Evolutionary conservation across 2,888 invertebrate genomes (phyloP), one percentile per base, ranked within the genome.

Genomic region (Philopedon plagiatum): DNA sequence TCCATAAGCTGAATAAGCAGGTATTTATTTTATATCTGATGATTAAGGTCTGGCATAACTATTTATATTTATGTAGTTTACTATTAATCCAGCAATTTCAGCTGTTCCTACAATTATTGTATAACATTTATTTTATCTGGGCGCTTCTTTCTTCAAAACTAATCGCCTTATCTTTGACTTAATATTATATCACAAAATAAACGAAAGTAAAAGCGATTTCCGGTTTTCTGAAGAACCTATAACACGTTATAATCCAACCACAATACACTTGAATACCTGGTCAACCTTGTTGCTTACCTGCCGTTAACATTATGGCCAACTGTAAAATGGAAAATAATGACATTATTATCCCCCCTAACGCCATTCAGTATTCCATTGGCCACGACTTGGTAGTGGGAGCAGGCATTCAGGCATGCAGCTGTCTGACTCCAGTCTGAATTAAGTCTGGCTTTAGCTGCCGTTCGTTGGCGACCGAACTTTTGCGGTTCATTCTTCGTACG

Each of bases 281-380:
- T 72, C 72, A 72, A 56, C 71, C 71, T 75, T 74, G 68, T 73
- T 72, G 74, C 76, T 74, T 81, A 82, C 83, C 82, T 83, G 82
- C 77, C 74, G 78, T 79, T 79, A 80, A 80, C 81, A 64, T 56
- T 62, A 80, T 83, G 83, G 82, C 80, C 83, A 80, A 82, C 83
- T 83, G 83, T 83, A 84, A 85, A 85, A 85, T 84, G 84, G 81
- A 82, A 83, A 83, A 84, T 85, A 85, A 85, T 85, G 84, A 85
- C 82, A 84, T 85, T 84, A 85, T 85, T 85, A 85, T 82, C 84
- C 85, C 84, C 81, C 76, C 83, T 74, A 71, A 75, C 65, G 71
- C 73, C 75, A 69, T 72, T 75, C 71, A 71, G 57, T 71, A 76
- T 80, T 76, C 81, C 79, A 82, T 82, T 81, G 83, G 82, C 78